Evolutionary conservation across 2,888 invertebrate genomes (phyloP).

Genomic region (Eristalinus sepulchralis): DNA sequence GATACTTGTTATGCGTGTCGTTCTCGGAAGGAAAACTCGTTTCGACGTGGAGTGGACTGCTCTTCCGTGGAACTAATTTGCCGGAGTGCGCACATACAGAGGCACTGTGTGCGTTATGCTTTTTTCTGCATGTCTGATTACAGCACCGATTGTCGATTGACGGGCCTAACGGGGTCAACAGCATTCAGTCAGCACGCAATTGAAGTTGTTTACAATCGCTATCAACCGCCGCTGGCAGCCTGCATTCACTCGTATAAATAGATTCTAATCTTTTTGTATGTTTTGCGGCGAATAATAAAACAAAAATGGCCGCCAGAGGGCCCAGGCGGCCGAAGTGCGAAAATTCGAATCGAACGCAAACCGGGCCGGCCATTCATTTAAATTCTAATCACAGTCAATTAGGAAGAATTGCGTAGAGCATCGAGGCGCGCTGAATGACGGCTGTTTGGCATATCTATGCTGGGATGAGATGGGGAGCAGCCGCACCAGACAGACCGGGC

Average conservation of each 20-base stretch:
- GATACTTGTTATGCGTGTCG: conserved; percentile 1
- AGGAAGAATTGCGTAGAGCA: conserved; percentile 27
- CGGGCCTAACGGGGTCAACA: conserved; percentile 33
- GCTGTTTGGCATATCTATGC: background rate
- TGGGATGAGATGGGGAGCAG: background rate
- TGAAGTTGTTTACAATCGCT: conserved; percentile 32
- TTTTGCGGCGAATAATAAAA: background rate
- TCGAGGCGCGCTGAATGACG: background rate
- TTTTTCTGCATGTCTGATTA: background rate
- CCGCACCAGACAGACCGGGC: background rate
- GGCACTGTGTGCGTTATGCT: background rate
- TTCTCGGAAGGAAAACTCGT: background rate
- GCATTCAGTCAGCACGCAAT: conserved; percentile 32
- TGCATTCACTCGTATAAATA: conserved; percentile 15
- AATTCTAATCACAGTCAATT: conserved; percentile 45
- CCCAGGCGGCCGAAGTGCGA: background rate
- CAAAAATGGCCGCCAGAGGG: background rate
- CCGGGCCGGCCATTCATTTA: conserved; percentile 22
- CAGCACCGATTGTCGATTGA: background rate
- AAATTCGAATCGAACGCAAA: background rate
- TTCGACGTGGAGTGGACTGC: background rate
- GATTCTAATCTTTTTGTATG: conserved; percentile 2
- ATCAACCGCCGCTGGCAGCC: background rate
- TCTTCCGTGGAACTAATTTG: background rate
- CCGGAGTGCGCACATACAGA: background rate